Base-by-base conservation (phyloP, 1,140 invertebrate species). In the Pogonus chalceus region DNA sequence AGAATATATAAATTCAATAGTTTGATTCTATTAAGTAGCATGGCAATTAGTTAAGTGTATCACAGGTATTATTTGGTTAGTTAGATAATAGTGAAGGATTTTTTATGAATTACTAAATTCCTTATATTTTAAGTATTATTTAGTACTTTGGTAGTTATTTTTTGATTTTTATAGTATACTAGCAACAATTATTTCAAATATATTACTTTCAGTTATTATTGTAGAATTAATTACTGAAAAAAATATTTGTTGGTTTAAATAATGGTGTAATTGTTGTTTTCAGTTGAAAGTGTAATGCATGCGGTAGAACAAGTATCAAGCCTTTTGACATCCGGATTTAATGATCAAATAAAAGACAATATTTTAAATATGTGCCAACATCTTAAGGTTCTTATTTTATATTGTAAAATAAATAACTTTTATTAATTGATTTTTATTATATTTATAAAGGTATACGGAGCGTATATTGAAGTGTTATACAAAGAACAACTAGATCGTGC, bases 401-500 rank as follows among this genome's bases (percentile, higher is more conserved):
- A 39, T 49, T n/a, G 0, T 7, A 20, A 52, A 31, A 23, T 14
- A 51, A 10, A 26, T 51, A 2, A 10, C 14, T 10, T 20, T 22
- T 16, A 23, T 18, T 3, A 23, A 16, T 23, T 53, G 12, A 47
- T 58, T 52, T 53, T 46, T 56, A 51, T 39, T 49, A 37, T 55
- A 23, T 60, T 51, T 64, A 21, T 57, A 35, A 52, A 69, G 68
- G 65, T 69, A 14, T 70, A 70, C 60, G 68, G 68, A 21, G 63
- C 64, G 22, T 70, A 67, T 53, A 53, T 70, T 26, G 68, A 70
- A 56, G 66, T 68, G 35, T 39, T 70, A 9, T 70, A 64, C 56
- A 64, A 69, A 77, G 82, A 82, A 63, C 80, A 82, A 62, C 65
- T 87, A 16, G 82, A 85, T 58, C 72, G 79, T 63, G 81, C 80